Evolutionary conservation across 1,140 invertebrate genomes (phyloP), one percentile per base, ranked within the genome.

Genomic region (Pantala flavescens): DNA sequence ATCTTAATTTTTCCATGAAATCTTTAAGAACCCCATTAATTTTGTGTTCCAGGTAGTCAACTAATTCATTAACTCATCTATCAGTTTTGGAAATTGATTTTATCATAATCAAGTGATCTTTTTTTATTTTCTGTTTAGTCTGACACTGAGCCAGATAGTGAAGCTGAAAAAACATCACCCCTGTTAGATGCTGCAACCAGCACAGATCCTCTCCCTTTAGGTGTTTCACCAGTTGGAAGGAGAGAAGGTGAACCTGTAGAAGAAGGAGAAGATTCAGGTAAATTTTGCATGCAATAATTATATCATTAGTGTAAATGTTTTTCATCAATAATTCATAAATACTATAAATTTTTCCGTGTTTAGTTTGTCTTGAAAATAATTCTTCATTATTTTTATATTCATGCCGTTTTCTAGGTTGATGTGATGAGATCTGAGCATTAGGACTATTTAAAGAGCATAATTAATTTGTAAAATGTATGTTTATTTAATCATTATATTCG

Each of bases 151-250:
- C 90, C 91, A 78, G 91, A 93, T 78, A 93, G 91, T 78, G 92
- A 93, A 81, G 89, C 89, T 24, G 91, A 93, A 80, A 89, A 92
- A 78, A 81, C 93, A 23, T 93, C 91, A 43, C 91, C 91, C 7
- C 81, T 93, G 7, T 83, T 93, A 9, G 88, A 89, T 55, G 85
- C 86, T 3, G 81, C 81, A 21, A 82, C 82, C 0, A 82, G 83
- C 71, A 87, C 84, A 14, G 86, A 28, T 70, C 72, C 73, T 10
- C 71, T 77, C 49, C 49, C 49, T 19, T 12, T 63, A 21, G 49
- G 49, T 3, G 49, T 63, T 21, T 63, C 49, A 21, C 49, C 49
- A 19, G 49, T 21, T 63, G 49, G 49, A 63, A 63, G 49, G 49
- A 3, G 49, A 12, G 49, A 63, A 63, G 49, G 14, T 63, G 49